Percentiles rank a stretch among this genome's conserved stretches.
These are phyloP conservation scores for Pristionchus mayeri DNA, from an alignment of 2,888 invertebrate species.

Conservation along the genomic window DNA sequence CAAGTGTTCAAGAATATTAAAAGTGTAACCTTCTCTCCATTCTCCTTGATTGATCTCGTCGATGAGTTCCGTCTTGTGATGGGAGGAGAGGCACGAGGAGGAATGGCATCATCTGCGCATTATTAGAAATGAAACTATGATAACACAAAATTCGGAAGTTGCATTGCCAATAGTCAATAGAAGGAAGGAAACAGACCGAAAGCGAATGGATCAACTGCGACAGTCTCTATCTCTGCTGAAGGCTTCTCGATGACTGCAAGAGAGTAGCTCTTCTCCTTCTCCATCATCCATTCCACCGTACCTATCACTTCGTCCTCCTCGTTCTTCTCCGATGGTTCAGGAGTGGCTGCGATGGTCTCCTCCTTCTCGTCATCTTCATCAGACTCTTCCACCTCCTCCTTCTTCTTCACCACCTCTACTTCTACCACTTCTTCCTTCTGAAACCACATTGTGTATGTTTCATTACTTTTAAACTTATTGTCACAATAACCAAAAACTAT, in stretches of 20 bases:
- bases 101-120: background rate
- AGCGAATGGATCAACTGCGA: background rate
- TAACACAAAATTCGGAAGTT: too few species aligned
- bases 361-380: slow-evolving; percentile 28
- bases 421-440: background rate
- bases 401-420: background rate
- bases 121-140: too few species aligned
- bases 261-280: background rate
- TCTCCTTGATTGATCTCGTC: background rate
- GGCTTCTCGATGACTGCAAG: background rate
- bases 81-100: background rate
- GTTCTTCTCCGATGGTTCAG: background rate
- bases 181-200: background rate
- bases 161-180: too few species aligned
- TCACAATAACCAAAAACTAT: background rate
- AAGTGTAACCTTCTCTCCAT: background rate
- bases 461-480: background rate
- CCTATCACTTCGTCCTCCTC: slow-evolving; percentile 14
- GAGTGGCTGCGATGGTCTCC: background rate
- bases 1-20: too few species aligned
- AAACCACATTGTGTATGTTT: background rate
- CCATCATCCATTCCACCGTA: background rate
- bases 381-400: background rate
- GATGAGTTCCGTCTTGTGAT: background rate
- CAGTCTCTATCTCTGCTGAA: background rate